Base-by-base conservation (phyloP, 2,888 invertebrate species). In the Balanococcus diminutus region DNA sequence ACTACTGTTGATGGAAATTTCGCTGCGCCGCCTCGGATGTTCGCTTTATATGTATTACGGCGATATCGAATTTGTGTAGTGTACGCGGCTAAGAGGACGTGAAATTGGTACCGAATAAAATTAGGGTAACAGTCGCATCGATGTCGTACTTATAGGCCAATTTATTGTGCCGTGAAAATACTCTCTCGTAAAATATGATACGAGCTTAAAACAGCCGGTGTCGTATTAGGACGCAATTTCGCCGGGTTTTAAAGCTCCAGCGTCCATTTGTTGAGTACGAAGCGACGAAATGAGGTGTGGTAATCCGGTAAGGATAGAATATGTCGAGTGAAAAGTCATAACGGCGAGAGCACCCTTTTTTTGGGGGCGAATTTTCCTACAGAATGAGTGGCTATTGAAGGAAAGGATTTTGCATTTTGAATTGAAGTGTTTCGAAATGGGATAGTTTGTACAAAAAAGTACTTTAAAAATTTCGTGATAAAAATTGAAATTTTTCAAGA, bases 1-100 rank as follows among this genome's bases (percentile, higher is more conserved):
- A 61, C 46, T 46, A n/a, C 25, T 61, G 61, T 61, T 61, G 25
- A 61, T 61, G 61, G 61, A 61, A 61, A 25, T 61, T 61, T 56
- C 2, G 56, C 56, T 22, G 19, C 22, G 14, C 42, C 14, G 14
- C 16, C 42, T 56, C 11, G 51, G 51, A 51, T 51, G 19, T 46
- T 4, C 51, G 1, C 1, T 6, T 1, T 42, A 51, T 19, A 19
- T n/a, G 19, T 51, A 19, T 2, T 19, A 51, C 19, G 2, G 39
- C 39, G 39, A 42, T 19, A 56, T 56, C 61, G 61, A 61, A 25
- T 61, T 8, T 25, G 11, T 11, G 14, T 19, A 61, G 46, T 61
- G 25, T 46, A n/a, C 46, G 46, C 61, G 8, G 0, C 25, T 25
- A 61, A 9, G 61, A 22, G 56, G 56, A 46, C 14, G 46, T 46